Base-by-base conservation (phyloP, 1,140 invertebrate species). In the Cydia amplana region DNA sequence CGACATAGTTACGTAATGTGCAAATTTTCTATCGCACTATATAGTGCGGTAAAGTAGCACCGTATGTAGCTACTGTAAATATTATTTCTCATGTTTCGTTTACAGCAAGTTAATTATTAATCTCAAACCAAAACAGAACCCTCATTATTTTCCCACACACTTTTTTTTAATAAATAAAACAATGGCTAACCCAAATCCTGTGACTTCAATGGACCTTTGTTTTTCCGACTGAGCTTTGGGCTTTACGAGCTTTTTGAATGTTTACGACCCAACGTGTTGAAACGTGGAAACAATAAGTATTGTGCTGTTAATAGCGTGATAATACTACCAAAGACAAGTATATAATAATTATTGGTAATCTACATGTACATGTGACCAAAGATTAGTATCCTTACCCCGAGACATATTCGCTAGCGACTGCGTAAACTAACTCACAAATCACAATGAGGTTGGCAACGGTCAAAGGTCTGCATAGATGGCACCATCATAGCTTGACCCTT, bases 171-270 rank as follows among this genome's bases (percentile, higher is more conserved):
- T 67, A 64, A 64, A 28, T 9, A 64, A 67, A 67, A 67, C 64
- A 67, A 67, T 67, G 63, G 64, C 32, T 64, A 23, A 18, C 64
- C 64, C 25, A 36, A 67, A 67, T 67, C 64, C 64, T 32, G 63
- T 28, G 63, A 67, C 64, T 67, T 67, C 64, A 67, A 67, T 67
- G 64, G 64, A 28, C 12, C 64, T 67, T 67, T 67, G 64, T 67
- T 67, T 28, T 28, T 28, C 12, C 25, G 20, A 28, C n/a, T 32
- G 28, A 18, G 32, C 64, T n/a, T 64, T 28, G n/a, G 32, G 63
- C 64, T 67, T 67, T 67, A 67, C n/a, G 64, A 67, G 64, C 64
- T 23, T 64, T 64, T 67, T 67, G n/a, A 67, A 67, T 36, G 36
- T 67, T 67, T 67, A 67, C 64, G 32, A 12, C 3, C 64, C 10